Conservation (phyloP, 2,797 vertebrate genomes). For the Dromococcyx pavoninus region DNA sequence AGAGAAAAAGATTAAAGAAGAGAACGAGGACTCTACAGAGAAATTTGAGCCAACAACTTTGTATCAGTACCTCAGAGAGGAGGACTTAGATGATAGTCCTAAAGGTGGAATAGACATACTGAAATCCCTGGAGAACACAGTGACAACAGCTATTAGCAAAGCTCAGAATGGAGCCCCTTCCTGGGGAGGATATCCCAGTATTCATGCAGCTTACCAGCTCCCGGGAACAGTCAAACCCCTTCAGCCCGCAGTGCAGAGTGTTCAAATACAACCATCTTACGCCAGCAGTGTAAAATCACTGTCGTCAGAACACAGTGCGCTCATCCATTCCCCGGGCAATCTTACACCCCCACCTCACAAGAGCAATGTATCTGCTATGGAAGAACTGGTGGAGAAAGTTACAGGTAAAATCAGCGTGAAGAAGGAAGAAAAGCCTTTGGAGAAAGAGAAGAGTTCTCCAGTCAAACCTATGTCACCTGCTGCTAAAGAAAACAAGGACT, state of each 20-base stretch:
- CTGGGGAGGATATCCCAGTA: constrained; percentile 98
- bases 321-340: constrained; percentile 89
- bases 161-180: constrained; percentile 96
- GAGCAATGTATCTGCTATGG: constrained; percentile 97
- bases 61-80: constrained; percentile 94
- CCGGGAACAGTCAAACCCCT: constrained; percentile 87
- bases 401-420: constrained; percentile 88
- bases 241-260: constrained; percentile 82
- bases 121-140: constrained; percentile 96
- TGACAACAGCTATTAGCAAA: constrained; percentile 97
- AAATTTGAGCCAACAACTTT: constrained; percentile 80
- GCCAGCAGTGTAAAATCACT: constrained; percentile 82
- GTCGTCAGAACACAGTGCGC: constrained; percentile 79
- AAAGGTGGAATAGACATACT: constrained; percentile 94
- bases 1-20: constrained; percentile 92
- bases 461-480: constrained; percentile 79
- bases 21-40: constrained; percentile 85
- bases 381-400: constrained; percentile 96
- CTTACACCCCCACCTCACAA: constrained; percentile 91
- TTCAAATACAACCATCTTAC: constrained; percentile 88
- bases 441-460: constrained; percentile 80
- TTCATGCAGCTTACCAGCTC: constrained; percentile 97
- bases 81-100: constrained; percentile 92
- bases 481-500: constrained; percentile 89
- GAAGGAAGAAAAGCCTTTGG: constrained; percentile 84